Base-by-base conservation (phyloP, 1,140 invertebrate species). In the Bombus vancouverensis region DNA sequence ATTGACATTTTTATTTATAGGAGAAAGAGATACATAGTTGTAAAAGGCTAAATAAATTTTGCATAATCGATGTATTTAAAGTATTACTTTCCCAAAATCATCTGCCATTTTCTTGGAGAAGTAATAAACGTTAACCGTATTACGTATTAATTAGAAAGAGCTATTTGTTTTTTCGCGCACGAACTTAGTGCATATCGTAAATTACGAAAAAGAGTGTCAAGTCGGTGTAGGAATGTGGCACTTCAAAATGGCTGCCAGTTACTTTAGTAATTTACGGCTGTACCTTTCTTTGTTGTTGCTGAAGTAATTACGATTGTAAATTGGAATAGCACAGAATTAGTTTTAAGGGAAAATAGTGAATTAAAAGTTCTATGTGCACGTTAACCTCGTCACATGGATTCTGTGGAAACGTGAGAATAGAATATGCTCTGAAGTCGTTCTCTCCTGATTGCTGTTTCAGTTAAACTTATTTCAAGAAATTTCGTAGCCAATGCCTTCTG, bases 171-270 rank as follows among this genome's bases (percentile, higher is more conserved):
- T 83, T 86, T 72, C 70, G 53, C 68, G 47, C 53, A 79, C 74
- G 37, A 85, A 72, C 78, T 86, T 71, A 44, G 75, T 88, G 82
- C 80, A 86, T 74, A 87, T 89, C 88, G 91, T 91, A 93, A 93
- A 93, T 94, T 93, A 93, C 91, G 93, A 93, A 92, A 93, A 94
- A 93, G 92, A 94, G 92, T 95, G 94, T 94, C 93, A 94, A 94
- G 92, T 94, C 92, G 90, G 92, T 91, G 89, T 91, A 95, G 94
- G 95, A 95, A 95, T 95, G 95, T 95, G 94, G 94, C 95, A 95
- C 94, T 95, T 95, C 95, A 95, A 95, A 95, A 95, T 95, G 95
- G 95, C 95, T 94, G 93, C 95, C 93, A 95, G 94, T 95, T 94
- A 94, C 94, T 95, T 94, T 95, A 93, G 93, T 95, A 95, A 95